phyloP scores from a whole-genome alignment of 37 sponge, comb jelly and placozoan genomes.

The Axinella damicornis region DNA sequence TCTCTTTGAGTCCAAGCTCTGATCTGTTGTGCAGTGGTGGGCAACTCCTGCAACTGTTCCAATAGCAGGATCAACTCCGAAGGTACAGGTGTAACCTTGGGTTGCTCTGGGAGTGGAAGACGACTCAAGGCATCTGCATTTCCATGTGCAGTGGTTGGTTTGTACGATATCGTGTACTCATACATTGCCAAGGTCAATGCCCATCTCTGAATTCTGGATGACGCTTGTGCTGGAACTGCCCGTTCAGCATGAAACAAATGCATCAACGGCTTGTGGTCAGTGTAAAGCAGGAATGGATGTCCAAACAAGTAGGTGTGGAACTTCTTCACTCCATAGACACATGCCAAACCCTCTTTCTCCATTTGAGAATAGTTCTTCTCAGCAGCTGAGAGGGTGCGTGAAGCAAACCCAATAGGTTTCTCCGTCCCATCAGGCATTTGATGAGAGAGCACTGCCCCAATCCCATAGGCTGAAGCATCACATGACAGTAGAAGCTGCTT shows the following conservation, averaged over 20 bases:
- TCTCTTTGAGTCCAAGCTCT: too few relatives aligned
- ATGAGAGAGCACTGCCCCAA: conserved; percentile 26
- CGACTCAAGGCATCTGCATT: conserved; percentile 42
- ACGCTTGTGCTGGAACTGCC: conserved; percentile 3
- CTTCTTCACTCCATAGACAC: conserved; percentile 5
- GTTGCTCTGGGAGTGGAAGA: neutral
- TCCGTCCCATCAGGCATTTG: neutral
- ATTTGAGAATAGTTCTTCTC: conserved; percentile 40
- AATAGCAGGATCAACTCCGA: neutral
- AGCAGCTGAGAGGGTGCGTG: neutral
- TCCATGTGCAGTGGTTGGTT: neutral
- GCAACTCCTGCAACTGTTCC: neutral
- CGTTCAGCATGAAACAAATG: neutral
- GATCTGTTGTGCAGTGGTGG: too few relatives aligned
- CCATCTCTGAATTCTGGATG: conserved; percentile 36
- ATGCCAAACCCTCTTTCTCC: conserved; percentile 28
- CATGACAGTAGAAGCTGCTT: neutral
- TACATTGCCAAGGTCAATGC: conserved; percentile 13
- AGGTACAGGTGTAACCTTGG: neutral
- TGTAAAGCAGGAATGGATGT: neutral
- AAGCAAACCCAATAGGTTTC: neutral
- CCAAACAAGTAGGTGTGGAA: conserved; percentile 28
- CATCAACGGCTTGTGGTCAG: conserved; percentile 26
- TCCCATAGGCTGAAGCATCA: conserved; percentile 37
- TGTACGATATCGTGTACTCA: conserved; percentile 3